A percentile compares a stretch with the other conserved stretches of the same genome.
Conservation (phyloP, 2,113 vertebrate genomes). For the Mobula birostris region DNA sequence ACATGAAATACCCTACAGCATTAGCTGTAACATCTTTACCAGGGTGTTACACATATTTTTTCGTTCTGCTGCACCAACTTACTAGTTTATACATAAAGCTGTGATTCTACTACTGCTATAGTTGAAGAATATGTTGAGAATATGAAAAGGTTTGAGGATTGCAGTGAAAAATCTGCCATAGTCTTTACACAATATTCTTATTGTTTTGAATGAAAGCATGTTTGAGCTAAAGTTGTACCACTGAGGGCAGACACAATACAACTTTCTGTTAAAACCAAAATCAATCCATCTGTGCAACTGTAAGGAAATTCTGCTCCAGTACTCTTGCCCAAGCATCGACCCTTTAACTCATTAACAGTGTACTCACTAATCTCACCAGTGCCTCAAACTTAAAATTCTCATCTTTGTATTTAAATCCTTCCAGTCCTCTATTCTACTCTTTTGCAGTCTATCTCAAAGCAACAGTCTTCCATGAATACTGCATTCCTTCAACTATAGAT, state of each 20-base stretch:
- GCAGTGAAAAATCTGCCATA: background rate
- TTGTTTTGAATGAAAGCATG: background rate
- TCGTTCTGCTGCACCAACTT: background rate
- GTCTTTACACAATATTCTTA: background rate
- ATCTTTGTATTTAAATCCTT: background rate
- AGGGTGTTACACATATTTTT: background rate
- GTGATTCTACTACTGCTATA: background rate
- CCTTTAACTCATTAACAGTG: background rate
- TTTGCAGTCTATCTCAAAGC: background rate
- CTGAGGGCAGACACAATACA: background rate
- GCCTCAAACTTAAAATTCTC: background rate
- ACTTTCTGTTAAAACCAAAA: background rate
- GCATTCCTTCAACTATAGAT: background rate
- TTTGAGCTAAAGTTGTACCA: background rate
- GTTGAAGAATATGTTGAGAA: background rate
- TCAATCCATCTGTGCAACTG: background rate
- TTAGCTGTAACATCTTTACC: no score
- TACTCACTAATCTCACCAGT: background rate
- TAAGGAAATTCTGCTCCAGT: background rate
- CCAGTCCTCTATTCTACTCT: background rate
- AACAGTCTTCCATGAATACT: background rate
- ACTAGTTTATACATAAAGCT: background rate
- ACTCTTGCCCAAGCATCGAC: background rate
- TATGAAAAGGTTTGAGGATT: background rate
- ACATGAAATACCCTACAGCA: no score